These are phyloP conservation scores for Allolobophora icterica DNA, from an alignment of 2,888 invertebrate species.

Conservation along the genomic window DNA sequence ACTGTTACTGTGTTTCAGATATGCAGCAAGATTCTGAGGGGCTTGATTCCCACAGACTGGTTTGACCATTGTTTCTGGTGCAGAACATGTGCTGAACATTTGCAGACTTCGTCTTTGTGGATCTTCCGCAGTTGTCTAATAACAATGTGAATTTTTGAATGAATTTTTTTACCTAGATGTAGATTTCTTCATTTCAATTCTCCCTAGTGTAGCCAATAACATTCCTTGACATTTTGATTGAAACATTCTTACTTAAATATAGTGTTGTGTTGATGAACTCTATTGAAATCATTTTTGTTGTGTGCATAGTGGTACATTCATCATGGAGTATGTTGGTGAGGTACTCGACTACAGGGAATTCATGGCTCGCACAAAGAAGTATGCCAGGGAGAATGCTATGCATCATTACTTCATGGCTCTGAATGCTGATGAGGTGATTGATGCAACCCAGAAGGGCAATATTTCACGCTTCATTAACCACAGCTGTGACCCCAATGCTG, in stretches of 20 bases:
- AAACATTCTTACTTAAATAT: background rate
- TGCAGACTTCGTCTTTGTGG: background rate
- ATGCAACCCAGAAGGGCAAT: constrained; percentile 94
- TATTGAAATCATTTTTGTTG: background rate
- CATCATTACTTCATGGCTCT: constrained; percentile 98
- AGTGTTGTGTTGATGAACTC: background rate
- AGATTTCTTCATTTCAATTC: background rate
- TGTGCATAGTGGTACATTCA: constrained; percentile 80
- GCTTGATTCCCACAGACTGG: background rate
- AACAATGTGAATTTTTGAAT: background rate
- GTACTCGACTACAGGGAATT: constrained; percentile 91
- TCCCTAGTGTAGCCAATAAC: background rate
- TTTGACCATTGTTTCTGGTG: background rate
- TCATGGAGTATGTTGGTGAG: constrained; percentile 98
- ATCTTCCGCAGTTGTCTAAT: background rate
- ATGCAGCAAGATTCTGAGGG: background rate
- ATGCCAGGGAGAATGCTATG: constrained; percentile 85
- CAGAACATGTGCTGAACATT: background rate
- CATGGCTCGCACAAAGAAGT: constrained; percentile 83
- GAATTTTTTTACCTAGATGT: background rate
- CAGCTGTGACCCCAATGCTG: constrained; percentile 97
- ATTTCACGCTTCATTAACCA: constrained; percentile 97
- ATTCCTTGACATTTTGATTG: background rate
- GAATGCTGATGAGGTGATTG: constrained; percentile 89
- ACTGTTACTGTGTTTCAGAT: too few species aligned